A percentile compares a stretch with the other conserved stretches of the same genome.
These are phyloP conservation scores for Microtus montanus DNA, from an alignment of 2,113 vertebrate species.

Conservation along the genomic window DNA sequence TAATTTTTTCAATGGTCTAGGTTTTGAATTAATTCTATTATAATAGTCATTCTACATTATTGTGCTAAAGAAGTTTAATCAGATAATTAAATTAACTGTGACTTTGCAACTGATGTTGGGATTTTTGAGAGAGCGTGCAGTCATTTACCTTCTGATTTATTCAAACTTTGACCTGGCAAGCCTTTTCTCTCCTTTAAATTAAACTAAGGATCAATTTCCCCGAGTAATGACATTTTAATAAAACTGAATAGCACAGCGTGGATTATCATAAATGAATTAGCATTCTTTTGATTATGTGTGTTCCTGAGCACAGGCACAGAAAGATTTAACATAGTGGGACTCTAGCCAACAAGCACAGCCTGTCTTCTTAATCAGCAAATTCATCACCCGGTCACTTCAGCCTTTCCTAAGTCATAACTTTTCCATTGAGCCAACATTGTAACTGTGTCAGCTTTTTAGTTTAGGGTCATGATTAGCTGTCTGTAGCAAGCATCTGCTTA, in stretches of 20 bases:
- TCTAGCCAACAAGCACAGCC: not conserved
- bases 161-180: constrained; percentile 79
- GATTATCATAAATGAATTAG: constrained; percentile 51
- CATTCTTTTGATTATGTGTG: constrained; percentile 28
- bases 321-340: not conserved
- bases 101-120: constrained; percentile 81
- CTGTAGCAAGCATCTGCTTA: not conserved
- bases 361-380: not conserved
- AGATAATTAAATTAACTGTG: constrained; percentile 84
- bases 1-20: constrained; percentile 18
- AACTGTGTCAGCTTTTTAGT: not conserved
- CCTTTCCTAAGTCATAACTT: not conserved
- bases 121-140: constrained; percentile 73
- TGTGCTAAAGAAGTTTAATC: constrained; percentile 73
- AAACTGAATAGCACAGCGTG: constrained; percentile 5
- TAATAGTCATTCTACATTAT: constrained; percentile 65
- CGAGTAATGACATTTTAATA: constrained; percentile 56
- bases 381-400: not conserved
- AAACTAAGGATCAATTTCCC: constrained; percentile 62
- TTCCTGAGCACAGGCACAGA: not conserved
- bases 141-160: constrained; percentile 78
- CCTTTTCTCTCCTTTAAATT: constrained; percentile 68
- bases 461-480: not conserved
- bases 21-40: constrained; percentile 60
- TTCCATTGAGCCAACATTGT: not conserved